Base-by-base conservation (phyloP, 2,113 vertebrate genomes). In the Hystrix brachyura region DNA sequence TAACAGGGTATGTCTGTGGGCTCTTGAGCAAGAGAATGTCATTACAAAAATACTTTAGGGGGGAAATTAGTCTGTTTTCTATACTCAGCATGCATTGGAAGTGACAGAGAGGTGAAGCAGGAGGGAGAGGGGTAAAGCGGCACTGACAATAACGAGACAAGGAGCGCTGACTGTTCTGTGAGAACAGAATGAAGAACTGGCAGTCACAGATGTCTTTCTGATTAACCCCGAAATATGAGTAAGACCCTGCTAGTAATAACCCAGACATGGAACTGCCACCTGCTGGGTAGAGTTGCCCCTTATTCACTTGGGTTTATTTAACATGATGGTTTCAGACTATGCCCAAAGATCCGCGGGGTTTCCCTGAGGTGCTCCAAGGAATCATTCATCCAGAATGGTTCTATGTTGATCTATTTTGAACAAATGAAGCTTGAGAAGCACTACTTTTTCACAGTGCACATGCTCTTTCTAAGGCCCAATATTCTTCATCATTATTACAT, bases 1-100 rank as follows among this genome's bases (percentile, higher is more conserved):
- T 7, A 62, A 34, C 2, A 43, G 27, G 25, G 29, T 3, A 6
- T 19, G 1, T 23, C 17, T 7, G 71, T 38, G 87, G 72, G 46
- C 38, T 85, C 72, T 91, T 85, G 74, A 93, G 87, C 34, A 86
- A 91, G 87, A 86, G 29, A 17, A 60, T n/a, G 17, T 13, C 34
- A 34, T 4, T 23, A n/a, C 43, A 67, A 62, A 85, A 64, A 32
- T 27, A 46, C 59, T 55, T 83, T 27, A 48, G 85, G n/a, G 76
- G 67, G 84, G 72, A 17, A 17, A 21, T n/a, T 11, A 13, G 5
- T 53, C n/a, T 91, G 25, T 81, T 88, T 90, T 51, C 27, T 78
- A 7, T 25, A 46, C 7, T 87, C 51, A 86, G 15, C 5, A 7
- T 29, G n/a, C 38, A 55, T 27, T 46, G 29, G 76, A 85, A 71